Conservation (phyloP, 2,113 vertebrate genomes). For the Prochilodus magdalenae region DNA sequence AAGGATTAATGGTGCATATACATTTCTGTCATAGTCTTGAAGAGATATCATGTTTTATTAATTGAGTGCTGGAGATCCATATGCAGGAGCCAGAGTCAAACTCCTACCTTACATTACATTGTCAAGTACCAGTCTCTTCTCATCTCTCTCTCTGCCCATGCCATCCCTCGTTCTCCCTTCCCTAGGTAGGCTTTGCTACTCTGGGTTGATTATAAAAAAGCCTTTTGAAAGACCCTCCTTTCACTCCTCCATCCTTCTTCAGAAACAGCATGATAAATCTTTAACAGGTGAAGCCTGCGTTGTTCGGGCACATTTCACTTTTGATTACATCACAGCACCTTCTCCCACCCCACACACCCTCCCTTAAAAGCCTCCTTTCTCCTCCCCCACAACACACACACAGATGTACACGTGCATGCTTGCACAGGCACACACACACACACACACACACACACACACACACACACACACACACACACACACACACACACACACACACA, state of each 20-base stretch:
- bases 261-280: slow-evolving; percentile 72
- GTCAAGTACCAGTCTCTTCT: background rate
- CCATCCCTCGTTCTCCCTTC: background rate
- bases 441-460: slow-evolving; percentile 21
- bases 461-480: slow-evolving; percentile 14
- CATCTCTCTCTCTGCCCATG: background rate
- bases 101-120: background rate
- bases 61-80: background rate
- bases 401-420: slow-evolving; percentile 23
- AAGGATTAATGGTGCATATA: background rate
- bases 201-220: slow-evolving; percentile 56
- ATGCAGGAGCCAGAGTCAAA: background rate
- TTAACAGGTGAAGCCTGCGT: slow-evolving; percentile 63
- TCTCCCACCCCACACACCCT: slow-evolving; percentile 11
- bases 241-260: slow-evolving; percentile 47
- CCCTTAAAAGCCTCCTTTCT: slow-evolving; percentile 57
- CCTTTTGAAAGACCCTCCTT: slow-evolving; percentile 56
- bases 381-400: slow-evolving; percentile 3
- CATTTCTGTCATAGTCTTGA: background rate
- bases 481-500: slow-evolving; percentile 21
- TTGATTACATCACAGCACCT: slow-evolving; percentile 73
- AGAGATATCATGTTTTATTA: background rate
- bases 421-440: slow-evolving; percentile 9
- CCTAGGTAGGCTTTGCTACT: slow-evolving; percentile 15
- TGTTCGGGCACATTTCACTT: slow-evolving; percentile 74